phyloP scores from a whole-genome alignment of 2,113 vertebrate species.

The Motacilla tschutschensis region DNA sequence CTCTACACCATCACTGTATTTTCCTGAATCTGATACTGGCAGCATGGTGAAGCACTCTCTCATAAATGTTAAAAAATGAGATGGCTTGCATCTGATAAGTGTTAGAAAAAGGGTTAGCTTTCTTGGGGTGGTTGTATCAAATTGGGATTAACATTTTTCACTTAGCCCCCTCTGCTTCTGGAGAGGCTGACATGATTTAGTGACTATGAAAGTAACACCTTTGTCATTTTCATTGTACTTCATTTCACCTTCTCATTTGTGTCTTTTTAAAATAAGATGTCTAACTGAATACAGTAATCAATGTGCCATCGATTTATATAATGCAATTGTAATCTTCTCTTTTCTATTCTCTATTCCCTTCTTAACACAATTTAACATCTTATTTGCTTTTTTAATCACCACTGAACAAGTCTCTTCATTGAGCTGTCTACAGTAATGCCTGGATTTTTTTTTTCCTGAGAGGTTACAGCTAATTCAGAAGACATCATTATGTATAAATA shows the following conservation, averaged over 20 bases:
- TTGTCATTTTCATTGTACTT: conserved; percentile 59
- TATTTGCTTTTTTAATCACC: conserved; percentile 55
- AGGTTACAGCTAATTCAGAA: conserved; percentile 31
- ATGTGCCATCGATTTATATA: conserved; percentile 54
- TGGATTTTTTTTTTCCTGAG: conserved; percentile 22
- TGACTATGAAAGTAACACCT: conserved; percentile 45
- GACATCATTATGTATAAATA: conserved; percentile 30
- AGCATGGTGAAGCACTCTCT: not conserved
- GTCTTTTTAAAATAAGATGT: conserved; percentile 57
- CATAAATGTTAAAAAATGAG: not conserved
- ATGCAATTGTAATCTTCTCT: conserved; percentile 39
- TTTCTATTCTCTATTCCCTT: conserved; percentile 37
- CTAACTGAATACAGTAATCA: conserved; percentile 63
- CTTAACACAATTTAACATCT: conserved; percentile 42
- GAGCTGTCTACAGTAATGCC: conserved; percentile 31
- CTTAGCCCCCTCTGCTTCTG: not conserved
- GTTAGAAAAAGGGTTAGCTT: not conserved
- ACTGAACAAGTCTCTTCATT: conserved; percentile 37
- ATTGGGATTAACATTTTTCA: conserved; percentile 25
- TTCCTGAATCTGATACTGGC: not conserved
- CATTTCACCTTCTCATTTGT: conserved; percentile 60
- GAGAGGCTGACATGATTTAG: conserved; percentile 30
- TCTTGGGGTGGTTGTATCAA: not conserved
- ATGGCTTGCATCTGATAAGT: not conserved
- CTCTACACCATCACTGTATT: not conserved